Evolutionary conservation across 2,888 invertebrate species (phyloP), one percentile per base, ranked within the genome.

Genomic region (Diaprepes abbreviatus): DNA sequence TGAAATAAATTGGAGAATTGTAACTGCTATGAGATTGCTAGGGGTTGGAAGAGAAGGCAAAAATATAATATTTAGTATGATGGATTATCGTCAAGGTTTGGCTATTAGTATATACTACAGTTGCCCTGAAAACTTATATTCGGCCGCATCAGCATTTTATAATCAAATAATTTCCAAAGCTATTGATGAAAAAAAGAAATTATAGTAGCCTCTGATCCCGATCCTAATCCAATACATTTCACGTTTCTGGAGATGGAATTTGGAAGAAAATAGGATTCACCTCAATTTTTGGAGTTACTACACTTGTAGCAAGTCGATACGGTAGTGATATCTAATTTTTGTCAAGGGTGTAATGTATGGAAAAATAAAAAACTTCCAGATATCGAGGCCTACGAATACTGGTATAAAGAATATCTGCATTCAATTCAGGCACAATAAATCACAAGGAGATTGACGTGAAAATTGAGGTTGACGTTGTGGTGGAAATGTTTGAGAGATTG

Each of bases 111-210:
- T 36, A 16, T 57, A 57, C 57, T 68, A 71, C 36, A 40, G 24
- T 67, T 67, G 62, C 36, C 17, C 63, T 10, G 57, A 67, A 21
- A 62, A 67, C 28, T 50, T 71, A 36, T 17, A 63, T 17, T 24
- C 40, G 14, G 72, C 65, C 17, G 52, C 72, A 65, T 33, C 35
- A 17, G 31, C 71, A 45, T 66, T 71, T 55, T 71, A 62, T 54
- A 35, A 66, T 40, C n/a, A 21, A 1, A 55, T 70, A 14, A 66
- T 66, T 19, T 65, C 59, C n/a, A 70, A 60, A 43, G 66, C 60
- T 14, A 60, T 66, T n/a, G 14, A 54, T 9, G 66, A 66, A 60
- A 60, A 66, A 48, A 48, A 19, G n/a, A 10, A 48, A 33, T n/a
- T 7, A 10, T 33, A 9, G 7, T 33, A 33, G 9, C 3, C 1